phyloP scores from a whole-genome alignment of 1,140 invertebrate genomes.

The Cephus cinctus region DNA sequence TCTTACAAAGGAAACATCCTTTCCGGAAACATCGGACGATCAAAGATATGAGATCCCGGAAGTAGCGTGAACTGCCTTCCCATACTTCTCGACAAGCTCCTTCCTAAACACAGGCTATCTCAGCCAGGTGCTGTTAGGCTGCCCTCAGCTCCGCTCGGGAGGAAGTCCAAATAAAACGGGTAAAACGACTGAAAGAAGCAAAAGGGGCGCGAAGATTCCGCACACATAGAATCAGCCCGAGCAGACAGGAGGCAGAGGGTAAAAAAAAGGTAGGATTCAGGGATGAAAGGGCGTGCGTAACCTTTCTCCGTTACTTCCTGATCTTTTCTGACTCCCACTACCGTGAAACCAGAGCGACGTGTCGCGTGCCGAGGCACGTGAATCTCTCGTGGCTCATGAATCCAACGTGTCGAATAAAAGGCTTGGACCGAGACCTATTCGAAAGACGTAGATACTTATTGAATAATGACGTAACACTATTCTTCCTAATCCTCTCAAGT shows the following conservation, averaged over 20 bases:
- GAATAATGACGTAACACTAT: no score
- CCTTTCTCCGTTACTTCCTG: not conserved
- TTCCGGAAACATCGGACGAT: no score
- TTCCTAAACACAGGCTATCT: no score
- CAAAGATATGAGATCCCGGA: not conserved
- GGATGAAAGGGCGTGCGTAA: not conserved
- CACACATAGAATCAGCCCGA: no score
- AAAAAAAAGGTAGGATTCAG: not conserved
- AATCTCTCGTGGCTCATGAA: constrained; percentile 22
- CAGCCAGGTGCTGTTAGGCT: no score
- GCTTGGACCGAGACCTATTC: no score
- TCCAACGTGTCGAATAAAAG: no score
- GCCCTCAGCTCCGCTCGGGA: not conserved
- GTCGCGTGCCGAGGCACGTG: constrained; percentile 44
- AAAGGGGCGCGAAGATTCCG: no score
- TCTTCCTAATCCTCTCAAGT: no score
- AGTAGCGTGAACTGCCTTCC: not conserved
- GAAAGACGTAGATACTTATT: no score
- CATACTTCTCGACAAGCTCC: not conserved
- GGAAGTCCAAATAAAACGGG: not conserved
- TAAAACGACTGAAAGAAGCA: not conserved
- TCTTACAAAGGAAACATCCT: no score
- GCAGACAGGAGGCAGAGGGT: not conserved
- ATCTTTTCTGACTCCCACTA: not conserved
- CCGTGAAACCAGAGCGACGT: constrained; percentile 19